Conservation (phyloP, 2,113 vertebrate species). For the Pogona vitticeps region DNA sequence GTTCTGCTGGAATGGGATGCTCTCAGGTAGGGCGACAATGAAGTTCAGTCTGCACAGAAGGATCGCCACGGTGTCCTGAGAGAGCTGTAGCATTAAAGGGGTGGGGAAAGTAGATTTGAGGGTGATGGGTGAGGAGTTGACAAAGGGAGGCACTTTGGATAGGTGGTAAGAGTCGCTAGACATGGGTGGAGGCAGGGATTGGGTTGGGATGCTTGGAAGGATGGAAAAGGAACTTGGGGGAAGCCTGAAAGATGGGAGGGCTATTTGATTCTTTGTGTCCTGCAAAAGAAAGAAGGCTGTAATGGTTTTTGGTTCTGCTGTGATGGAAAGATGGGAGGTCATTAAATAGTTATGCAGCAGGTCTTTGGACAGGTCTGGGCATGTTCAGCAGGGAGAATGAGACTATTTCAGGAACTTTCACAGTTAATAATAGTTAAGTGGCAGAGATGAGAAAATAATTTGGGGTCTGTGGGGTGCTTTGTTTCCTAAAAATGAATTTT, state of each 20-base stretch:
- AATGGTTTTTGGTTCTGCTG: not conserved
- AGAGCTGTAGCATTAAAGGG: too few relatives aligned
- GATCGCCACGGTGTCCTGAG: not conserved
- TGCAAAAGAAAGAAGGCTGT: not conserved
- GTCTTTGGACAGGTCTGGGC: not conserved
- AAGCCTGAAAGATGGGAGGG: not conserved
- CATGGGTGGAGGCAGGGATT: not conserved
- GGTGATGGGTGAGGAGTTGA: not conserved
- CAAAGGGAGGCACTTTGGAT: not conserved
- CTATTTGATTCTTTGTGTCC: not conserved
- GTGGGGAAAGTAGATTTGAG: too few relatives aligned
- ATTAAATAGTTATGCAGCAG: not conserved
- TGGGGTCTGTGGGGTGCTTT: not conserved
- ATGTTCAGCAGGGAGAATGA: not conserved
- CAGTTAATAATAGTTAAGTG: not conserved
- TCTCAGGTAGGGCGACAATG: too few relatives aligned
- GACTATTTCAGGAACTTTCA: not conserved
- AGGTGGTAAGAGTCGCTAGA: not conserved
- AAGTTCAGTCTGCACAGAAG: not conserved
- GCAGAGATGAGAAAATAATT: not conserved
- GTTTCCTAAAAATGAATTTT: not conserved
- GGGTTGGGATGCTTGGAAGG: not conserved
- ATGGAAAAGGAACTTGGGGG: not conserved
- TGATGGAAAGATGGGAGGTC: not conserved
- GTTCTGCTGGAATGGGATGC: not conserved